Evolutionary conservation across 2,888 invertebrate species (phyloP), one percentile per base, ranked within the genome.

Genomic region (Caenorhabditis virilis): DNA sequence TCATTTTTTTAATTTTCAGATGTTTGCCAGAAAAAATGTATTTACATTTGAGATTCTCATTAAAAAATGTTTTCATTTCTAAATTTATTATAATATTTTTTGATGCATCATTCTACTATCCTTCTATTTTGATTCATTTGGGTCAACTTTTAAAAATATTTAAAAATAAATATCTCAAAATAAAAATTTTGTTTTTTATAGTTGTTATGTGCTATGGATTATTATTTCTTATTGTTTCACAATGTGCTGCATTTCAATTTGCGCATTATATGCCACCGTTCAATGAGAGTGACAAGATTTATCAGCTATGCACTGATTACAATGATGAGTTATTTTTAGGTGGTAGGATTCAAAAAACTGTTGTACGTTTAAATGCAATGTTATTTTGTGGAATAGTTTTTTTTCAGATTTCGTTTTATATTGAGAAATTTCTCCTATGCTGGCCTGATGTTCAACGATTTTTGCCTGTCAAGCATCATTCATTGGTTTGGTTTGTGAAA

Each of bases 401-500:
- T 5, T 65, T 70, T 36, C 55, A 70, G 69, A 47, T 70, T 1
- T 52, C 48, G 13, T 72, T 69, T 20, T 72, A 69, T 36, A 23
- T 72, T 2, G 59, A 69, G 33, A 72, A 69, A 23, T 69, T 69
- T 30, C 58, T 67, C 25, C 38, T 75, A 7, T 75, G 75, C 27
- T 69, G 65, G 53, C 49, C 56, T 2, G 70, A 69, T 30, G 72
- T 67, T 22, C 39, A 55, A 9, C 39, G 47, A 30, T 68, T 69
- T 39, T 70, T 74, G 11, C 61, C 70, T 3, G 41, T 42, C 15
- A 70, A 67, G 27, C 69, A 68, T 54, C 61, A 58, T 22, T 43
- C 67, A 1, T 61, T 74, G 23, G 70, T 72, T 3, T 74, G 74
- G 74, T 61, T 74, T 41, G 57, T 74, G 60, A 63, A 61, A 54